Evolutionary conservation across 2,113 vertebrate genomes (phyloP).

Genomic region (Zapus hudsonius): DNA sequence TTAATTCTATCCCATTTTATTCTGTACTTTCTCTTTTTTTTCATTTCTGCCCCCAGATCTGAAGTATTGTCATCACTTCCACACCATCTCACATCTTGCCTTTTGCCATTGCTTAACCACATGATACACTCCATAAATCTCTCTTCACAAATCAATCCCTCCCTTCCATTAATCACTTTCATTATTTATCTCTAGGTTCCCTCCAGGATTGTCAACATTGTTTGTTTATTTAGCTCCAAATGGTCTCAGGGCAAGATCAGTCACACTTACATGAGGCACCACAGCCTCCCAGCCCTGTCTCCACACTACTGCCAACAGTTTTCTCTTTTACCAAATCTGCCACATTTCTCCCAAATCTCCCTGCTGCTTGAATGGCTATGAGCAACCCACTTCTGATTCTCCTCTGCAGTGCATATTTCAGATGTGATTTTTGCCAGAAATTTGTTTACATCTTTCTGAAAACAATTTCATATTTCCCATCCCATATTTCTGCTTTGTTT

Average conservation of each 20-base stretch:
- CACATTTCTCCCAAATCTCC: not conserved
- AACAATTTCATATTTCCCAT: not conserved
- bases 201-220: constrained; percentile 34
- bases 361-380: not conserved
- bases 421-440: constrained; percentile 32
- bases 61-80: not conserved
- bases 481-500: constrained; percentile 55
- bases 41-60: not conserved
- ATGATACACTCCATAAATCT: constrained; percentile 20
- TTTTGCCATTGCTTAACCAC: not conserved
- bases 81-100: not conserved
- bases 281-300: not conserved
- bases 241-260: not conserved
- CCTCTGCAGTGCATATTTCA: not conserved
- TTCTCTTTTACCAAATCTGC: not conserved
- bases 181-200: constrained; percentile 40
- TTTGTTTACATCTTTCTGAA: constrained; percentile 42
- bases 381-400: not conserved
- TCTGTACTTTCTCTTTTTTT: not conserved
- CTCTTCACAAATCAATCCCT: constrained; percentile 57
- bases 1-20: not conserved
- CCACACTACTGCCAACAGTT: not conserved
- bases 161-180: constrained; percentile 57
- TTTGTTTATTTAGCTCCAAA: constrained; percentile 47
- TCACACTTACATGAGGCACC: not conserved